Conservation (phyloP, 2,888 invertebrate species). For the Apodemia mormo region DNA sequence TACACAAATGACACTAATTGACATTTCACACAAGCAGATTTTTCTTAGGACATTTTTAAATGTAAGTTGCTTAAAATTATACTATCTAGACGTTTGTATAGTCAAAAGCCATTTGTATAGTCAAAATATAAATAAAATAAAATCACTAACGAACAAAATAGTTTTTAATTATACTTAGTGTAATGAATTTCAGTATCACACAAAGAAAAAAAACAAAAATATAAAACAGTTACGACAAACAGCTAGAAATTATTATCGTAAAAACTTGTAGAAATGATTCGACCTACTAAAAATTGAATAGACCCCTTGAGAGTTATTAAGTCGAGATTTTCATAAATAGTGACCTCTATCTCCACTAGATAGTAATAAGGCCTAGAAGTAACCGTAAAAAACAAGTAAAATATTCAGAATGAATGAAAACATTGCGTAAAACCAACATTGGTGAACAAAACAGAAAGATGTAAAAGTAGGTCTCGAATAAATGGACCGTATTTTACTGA, state of each 20-base stretch:
- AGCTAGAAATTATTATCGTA: not conserved
- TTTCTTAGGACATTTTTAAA: too few species aligned
- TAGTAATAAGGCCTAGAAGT: constrained; percentile 2
- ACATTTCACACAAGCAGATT: too few species aligned
- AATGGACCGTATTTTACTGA: constrained; percentile 15
- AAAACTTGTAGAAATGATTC: constrained; percentile 5
- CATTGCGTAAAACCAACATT: constrained; percentile 16
- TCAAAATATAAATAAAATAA: too few species aligned
- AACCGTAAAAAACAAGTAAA: constrained; percentile 17
- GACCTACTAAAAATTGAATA: constrained; percentile 3
- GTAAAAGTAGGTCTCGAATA: constrained; percentile 17
- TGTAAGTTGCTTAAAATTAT: too few species aligned
- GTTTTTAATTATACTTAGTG: too few species aligned
- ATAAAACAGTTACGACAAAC: not conserved
- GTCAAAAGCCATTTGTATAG: too few species aligned
- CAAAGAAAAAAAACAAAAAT: too few species aligned
- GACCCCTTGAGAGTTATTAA: not conserved
- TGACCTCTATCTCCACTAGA: constrained; percentile 9
- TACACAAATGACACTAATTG: too few species aligned
- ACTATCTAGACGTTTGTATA: too few species aligned
- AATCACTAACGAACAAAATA: too few species aligned
- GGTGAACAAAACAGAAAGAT: constrained; percentile 17
- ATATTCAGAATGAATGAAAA: constrained; percentile 17
- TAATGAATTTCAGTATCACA: too few species aligned
- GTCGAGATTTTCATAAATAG: constrained; percentile 14